phyloP scores from a whole-genome alignment of 2,113 vertebrate genomes.

The Misgurnus anguillicaudatus region DNA sequence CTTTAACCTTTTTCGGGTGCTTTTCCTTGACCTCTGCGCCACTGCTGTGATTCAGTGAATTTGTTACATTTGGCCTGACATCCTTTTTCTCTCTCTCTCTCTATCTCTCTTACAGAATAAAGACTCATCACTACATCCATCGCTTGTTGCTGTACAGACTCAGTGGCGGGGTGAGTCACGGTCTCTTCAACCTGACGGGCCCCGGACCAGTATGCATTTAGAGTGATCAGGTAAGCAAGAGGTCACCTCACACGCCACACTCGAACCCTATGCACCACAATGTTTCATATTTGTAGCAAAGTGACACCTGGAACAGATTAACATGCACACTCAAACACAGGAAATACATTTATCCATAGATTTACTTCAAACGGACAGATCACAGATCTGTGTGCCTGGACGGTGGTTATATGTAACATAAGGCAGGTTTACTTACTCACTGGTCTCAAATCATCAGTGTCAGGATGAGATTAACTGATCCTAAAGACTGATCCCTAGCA shows the following conservation, averaged over 20 bases:
- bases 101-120: conserved; percentile 67
- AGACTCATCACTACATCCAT: conserved; percentile 61
- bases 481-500: conserved; percentile 40
- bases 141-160: conserved; percentile 61
- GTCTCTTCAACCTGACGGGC: conserved; percentile 82
- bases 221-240: conserved; percentile 91
- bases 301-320: neutral
- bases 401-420: conserved; percentile 1
- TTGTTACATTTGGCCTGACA: conserved; percentile 87
- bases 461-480: conserved; percentile 41
- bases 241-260: neutral
- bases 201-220: conserved; percentile 95
- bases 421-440: conserved; percentile 20
- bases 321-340: neutral
- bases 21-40: conserved; percentile 95
- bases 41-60: conserved; percentile 84
- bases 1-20: conserved; percentile 94
- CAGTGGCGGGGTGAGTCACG: conserved; percentile 69
- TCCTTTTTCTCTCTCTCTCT: conserved; percentile 63
- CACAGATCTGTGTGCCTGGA: conserved; percentile 1
- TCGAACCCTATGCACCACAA: too few species aligned
- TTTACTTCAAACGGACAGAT: neutral
- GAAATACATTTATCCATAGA: neutral
- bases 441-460: conserved; percentile 28
- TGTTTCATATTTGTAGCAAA: neutral